Evolutionary conservation across 2,888 invertebrate genomes (phyloP).

Genomic region (Steinernema hermaphroditum): DNA sequence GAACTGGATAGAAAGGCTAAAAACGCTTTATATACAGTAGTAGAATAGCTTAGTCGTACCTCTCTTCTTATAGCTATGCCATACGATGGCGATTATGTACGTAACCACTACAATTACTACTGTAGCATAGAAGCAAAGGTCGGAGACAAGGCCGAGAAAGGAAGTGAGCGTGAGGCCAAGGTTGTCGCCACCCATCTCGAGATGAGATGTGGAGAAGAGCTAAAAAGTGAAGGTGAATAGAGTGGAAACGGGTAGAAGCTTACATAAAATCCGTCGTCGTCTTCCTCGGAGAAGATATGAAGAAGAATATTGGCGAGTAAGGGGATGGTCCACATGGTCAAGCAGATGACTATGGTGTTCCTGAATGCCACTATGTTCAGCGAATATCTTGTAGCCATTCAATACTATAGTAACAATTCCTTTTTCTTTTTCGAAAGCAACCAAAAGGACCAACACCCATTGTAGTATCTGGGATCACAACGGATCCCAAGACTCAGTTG

Average conservation of each 20-base stretch:
- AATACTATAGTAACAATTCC: no score
- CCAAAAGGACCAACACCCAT: no score
- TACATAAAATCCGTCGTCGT: constrained; percentile 3
- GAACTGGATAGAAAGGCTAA: not conserved
- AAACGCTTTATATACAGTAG: not conserved
- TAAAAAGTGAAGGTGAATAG: not conserved
- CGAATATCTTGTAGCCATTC: no score
- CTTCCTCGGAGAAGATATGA: no score
- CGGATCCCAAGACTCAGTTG: no score
- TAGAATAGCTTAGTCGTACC: not conserved
- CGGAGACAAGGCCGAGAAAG: not conserved
- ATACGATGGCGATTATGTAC: not conserved
- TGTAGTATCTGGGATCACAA: no score
- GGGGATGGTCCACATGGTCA: no score
- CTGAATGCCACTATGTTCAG: no score
- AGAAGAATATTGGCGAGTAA: no score
- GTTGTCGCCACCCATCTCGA: not conserved
- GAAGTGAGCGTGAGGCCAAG: not conserved
- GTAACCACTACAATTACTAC: not conserved
- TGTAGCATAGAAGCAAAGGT: not conserved
- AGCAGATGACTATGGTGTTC: no score
- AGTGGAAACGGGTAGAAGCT: not conserved
- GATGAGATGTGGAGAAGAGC: not conserved
- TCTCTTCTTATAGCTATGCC: not conserved
- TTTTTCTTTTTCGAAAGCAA: no score